Percentiles rank a stretch among this genome's conserved stretches.
Conservation (phyloP, 2,797 vertebrate genomes). For the Holocentrus rufus region DNA sequence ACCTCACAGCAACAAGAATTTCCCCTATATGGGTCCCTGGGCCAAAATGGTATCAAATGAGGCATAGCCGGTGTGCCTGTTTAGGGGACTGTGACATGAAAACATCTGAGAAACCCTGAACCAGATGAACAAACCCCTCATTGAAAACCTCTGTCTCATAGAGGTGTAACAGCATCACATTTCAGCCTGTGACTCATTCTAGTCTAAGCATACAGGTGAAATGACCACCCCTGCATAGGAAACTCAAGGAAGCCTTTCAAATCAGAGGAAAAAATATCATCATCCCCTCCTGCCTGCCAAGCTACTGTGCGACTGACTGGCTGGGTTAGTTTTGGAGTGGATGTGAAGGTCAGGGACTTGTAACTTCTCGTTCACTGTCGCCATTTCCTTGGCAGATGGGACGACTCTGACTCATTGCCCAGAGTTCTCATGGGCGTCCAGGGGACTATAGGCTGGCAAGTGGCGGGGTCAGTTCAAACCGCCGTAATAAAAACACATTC, state of each 20-base stretch:
- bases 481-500: constrained; percentile 69
- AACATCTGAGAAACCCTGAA: constrained; percentile 32
- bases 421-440: constrained; percentile 54
- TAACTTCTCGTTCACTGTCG: constrained; percentile 59
- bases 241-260: constrained; percentile 53
- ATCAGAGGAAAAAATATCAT: constrained; percentile 56
- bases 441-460: constrained; percentile 63
- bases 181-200: constrained; percentile 33
- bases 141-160: constrained; percentile 23
- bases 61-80: not conserved
- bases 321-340: constrained; percentile 61
- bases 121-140: constrained; percentile 27
- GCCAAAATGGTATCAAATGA: constrained; percentile 23
- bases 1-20: not conserved
- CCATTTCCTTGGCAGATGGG: constrained; percentile 64
- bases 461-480: constrained; percentile 61
- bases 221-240: constrained; percentile 51
- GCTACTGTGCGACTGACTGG: constrained; percentile 53
- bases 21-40: constrained; percentile 30
- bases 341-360: constrained; percentile 62
- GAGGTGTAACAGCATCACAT: constrained; percentile 12
- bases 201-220: constrained; percentile 47
- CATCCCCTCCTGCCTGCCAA: constrained; percentile 40
- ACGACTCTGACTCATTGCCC: constrained; percentile 57
- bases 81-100: constrained; percentile 6